Evolutionary conservation across 2,888 invertebrate genomes (phyloP).

Genomic region (Alentia gelatinosa): DNA sequence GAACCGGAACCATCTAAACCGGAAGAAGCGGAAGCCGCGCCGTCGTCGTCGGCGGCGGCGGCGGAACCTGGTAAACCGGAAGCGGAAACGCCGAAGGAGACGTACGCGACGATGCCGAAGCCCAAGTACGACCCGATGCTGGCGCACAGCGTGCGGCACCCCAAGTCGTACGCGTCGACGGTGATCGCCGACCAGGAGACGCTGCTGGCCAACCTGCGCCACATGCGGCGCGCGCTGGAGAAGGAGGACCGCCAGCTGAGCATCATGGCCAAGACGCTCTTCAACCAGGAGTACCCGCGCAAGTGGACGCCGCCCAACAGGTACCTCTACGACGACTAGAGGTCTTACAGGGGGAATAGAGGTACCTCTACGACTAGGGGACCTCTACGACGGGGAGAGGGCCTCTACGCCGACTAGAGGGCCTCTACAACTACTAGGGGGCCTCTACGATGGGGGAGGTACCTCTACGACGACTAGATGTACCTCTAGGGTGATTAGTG

Average conservation of each 20-base stretch:
- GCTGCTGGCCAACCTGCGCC: not conserved
- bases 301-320: slow-evolving; percentile 47
- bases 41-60: not conserved
- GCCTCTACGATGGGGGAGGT: no score
- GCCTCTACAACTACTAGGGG: no score
- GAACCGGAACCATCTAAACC: not conserved
- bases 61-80: not conserved
- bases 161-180: not conserved
- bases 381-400: no score
- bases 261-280: slow-evolving; percentile 3
- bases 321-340: slow-evolving; percentile 20
- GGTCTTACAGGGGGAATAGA: no score
- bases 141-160: not conserved
- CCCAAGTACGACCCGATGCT: slow-evolving; percentile 26
- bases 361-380: no score
- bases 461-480: no score
- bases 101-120: not conserved
- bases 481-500: no score
- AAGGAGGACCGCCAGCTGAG: slow-evolving; percentile 6
- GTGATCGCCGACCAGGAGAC: slow-evolving; percentile 30
- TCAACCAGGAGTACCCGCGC: not conserved
- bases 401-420: no score
- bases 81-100: not conserved
- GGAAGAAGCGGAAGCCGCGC: not conserved
- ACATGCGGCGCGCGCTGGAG: not conserved